phyloP scores from a whole-genome alignment of 2,797 vertebrate genomes.

The Leptatherina wallacei region DNA sequence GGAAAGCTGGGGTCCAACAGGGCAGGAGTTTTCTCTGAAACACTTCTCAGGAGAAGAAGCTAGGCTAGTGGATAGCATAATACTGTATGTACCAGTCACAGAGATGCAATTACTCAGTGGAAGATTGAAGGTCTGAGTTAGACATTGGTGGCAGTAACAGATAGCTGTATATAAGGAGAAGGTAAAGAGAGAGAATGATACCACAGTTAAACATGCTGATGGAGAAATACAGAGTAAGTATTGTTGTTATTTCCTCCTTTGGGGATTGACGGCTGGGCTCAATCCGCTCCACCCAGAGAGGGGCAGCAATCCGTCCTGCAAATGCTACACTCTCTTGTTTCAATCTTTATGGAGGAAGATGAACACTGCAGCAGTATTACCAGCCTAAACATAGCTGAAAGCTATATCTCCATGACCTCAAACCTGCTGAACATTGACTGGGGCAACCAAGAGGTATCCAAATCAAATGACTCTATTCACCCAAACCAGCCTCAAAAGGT shows the following conservation, averaged over 20 bases:
- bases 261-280: background rate
- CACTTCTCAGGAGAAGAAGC: conserved; percentile 3
- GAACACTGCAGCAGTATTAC: background rate
- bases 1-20: background rate
- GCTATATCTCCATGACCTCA: background rate
- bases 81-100: background rate
- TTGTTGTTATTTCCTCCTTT: background rate
- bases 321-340: background rate
- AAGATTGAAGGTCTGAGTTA: background rate
- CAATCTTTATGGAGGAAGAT: background rate
- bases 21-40: conserved; percentile 1
- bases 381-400: background rate
- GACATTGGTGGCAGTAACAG: background rate
- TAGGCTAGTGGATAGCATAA: background rate
- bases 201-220: background rate
- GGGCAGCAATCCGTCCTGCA: background rate
- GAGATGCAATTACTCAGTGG: background rate
- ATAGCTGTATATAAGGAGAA: background rate
- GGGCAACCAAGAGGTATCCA: background rate
- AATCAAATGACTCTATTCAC: background rate
- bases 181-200: background rate
- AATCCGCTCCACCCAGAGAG: background rate
- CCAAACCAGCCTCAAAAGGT: background rate
- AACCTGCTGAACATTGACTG: background rate
- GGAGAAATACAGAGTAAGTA: background rate